These are phyloP conservation scores for Scrobipalpa costella DNA, from an alignment of 2,888 invertebrate species.

Conservation along the genomic window DNA sequence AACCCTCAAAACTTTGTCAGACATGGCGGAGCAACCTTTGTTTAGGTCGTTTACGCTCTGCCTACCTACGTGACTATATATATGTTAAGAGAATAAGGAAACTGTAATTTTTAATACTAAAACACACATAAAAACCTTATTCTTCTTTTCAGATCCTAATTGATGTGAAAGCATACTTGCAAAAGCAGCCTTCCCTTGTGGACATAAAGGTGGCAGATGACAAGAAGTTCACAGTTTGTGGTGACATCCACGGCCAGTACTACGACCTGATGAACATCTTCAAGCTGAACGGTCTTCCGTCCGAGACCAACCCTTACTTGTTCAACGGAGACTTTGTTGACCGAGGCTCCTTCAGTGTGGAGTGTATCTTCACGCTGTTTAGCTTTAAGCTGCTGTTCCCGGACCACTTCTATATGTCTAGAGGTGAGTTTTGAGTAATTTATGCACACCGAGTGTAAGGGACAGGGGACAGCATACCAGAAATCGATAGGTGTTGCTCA, in stretches of 20 bases:
- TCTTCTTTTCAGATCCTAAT: constrained; percentile 90
- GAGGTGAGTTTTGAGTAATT: constrained; percentile 85
- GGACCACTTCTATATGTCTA: constrained; percentile 97
- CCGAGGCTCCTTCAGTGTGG: constrained; percentile 99
- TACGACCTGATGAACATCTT: constrained; percentile 99
- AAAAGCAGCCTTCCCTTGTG: constrained; percentile 92
- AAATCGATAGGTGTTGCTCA: too few species aligned
- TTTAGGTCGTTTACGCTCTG: too few species aligned
- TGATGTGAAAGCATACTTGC: constrained; percentile 92
- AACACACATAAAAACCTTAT: too few species aligned
- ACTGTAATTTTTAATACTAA: too few species aligned
- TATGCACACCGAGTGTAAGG: too few species aligned
- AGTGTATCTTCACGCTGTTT: constrained; percentile 98
- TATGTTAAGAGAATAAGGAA: too few species aligned
- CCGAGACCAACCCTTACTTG: constrained; percentile 96
- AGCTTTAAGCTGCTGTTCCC: constrained; percentile 98
- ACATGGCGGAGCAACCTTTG: too few species aligned
- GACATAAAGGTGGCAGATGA: constrained; percentile 93
- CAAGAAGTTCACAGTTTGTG: constrained; percentile 98
- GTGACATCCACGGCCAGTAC: constrained; percentile 99
- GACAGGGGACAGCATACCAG: too few species aligned
- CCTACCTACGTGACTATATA: too few species aligned
- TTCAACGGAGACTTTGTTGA: constrained; percentile 99
- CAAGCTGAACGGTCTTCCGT: constrained; percentile 97
- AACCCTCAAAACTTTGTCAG: too few species aligned